phyloP scores from a whole-genome alignment of 2,888 invertebrate species.

The Pycnomerus fuliginosus region DNA sequence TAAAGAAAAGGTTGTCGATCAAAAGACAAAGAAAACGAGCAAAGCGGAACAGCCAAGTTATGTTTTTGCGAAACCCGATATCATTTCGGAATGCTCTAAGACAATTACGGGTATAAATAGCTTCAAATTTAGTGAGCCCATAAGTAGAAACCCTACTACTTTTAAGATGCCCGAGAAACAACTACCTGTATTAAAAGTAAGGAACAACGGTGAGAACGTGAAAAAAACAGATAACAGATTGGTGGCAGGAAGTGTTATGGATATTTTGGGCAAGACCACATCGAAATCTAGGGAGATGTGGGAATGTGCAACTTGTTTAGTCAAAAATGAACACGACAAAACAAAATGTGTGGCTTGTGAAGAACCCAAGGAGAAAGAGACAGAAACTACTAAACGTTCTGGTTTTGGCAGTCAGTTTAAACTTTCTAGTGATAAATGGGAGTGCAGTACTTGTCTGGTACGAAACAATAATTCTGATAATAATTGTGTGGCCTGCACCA shows the following conservation, averaged over 20 bases:
- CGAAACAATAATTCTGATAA: slow-evolving; percentile 52
- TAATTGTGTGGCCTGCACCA: slow-evolving; percentile 59
- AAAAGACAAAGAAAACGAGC: slow-evolving; percentile 18
- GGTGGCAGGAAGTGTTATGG: slow-evolving; percentile 53
- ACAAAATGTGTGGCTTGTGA: slow-evolving; percentile 59
- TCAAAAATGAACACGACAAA: slow-evolving; percentile 55
- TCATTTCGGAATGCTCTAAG: slow-evolving; percentile 49
- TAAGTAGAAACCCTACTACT: neutral
- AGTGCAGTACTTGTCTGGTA: slow-evolving; percentile 58
- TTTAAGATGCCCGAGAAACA: slow-evolving; percentile 34
- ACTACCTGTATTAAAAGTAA: slow-evolving; percentile 20
- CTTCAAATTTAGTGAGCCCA: slow-evolving; percentile 61
- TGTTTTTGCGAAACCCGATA: slow-evolving; percentile 56
- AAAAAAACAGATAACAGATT: slow-evolving; percentile 39
- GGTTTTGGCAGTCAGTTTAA: slow-evolving; percentile 42
- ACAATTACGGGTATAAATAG: slow-evolving; percentile 55
- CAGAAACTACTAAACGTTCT: slow-evolving; percentile 6
- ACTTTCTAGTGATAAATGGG: slow-evolving; percentile 50
- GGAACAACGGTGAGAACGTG: slow-evolving; percentile 29
- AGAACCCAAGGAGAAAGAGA: slow-evolving; percentile 31
- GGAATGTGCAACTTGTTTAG: slow-evolving; percentile 62
- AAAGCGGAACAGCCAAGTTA: slow-evolving; percentile 35
- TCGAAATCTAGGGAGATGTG: slow-evolving; percentile 45
- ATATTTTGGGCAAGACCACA: slow-evolving; percentile 43
- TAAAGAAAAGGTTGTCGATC: slow-evolving; percentile 23